Base-by-base conservation (phyloP, 1,140 invertebrate genomes). In the Brachystomella parvula region DNA sequence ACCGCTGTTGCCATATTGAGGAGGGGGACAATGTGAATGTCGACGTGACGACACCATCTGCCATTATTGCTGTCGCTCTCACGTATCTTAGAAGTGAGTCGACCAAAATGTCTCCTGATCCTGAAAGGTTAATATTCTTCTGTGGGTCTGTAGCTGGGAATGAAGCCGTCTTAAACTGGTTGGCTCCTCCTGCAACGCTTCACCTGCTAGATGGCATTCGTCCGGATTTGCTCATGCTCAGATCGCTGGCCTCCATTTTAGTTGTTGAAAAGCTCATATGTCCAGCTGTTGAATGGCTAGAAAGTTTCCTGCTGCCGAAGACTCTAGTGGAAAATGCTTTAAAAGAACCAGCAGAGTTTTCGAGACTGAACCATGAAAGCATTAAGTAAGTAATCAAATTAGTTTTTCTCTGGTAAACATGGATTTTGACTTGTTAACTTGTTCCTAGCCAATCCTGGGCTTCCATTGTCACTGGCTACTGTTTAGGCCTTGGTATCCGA, bases 21-120 rank as follows among this genome's bases (percentile, higher is more conserved):
- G 94, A 96, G 81, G 94, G 93, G n/a, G 88, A 92, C 66, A 86
- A 85, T 26, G 90, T 96, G 19, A 98, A 98, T 80, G 87, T 95
- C 49, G 92, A 97, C 81, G 92, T 98, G 1, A 98, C 94, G 1
- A 89, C 91, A 57, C 94, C 94, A 17, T 94, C 94, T 17, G 93
- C 94, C 3, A 98, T 93, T 0, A 79, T 97, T 35, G 95, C 95
- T 0, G 79, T 98, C 12, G 94, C 93, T 3, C 83, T 98, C 64
- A 92, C 97, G 83, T 98, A 92, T 47, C 35, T 71, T 15, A 17
- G 66, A 65, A 72, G 71, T 72, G 24, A 53, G 21, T 9, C 19
- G 19, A 19, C 35, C 35, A 39, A 6, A 6, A 39, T 19, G 6
- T 39, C 35, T 39, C 53, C 28, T 47, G 39, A 29, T 53, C 24